A percentile compares a stretch with the other conserved stretches of the same genome.
Evolutionary conservation across 1,140 invertebrate genomes (phyloP).

Genomic region (Adoxophyes honmai): DNA sequence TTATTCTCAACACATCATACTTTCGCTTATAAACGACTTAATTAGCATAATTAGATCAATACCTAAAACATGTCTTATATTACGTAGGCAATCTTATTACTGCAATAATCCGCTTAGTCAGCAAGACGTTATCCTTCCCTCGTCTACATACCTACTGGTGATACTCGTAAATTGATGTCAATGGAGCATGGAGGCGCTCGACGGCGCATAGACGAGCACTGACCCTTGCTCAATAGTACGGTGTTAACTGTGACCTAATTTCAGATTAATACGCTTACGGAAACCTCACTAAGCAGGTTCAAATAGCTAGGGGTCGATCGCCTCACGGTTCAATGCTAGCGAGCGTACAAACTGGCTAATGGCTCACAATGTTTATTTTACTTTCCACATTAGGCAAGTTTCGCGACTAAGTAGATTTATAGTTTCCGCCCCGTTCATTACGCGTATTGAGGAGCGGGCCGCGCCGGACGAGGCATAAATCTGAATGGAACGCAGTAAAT

Average conservation of each 20-base stretch:
- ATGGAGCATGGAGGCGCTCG: slow-evolving; percentile 13
- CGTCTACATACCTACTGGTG: neutral
- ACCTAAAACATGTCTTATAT: no score
- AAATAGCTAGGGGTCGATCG: slow-evolving; percentile 60
- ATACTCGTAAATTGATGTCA: slow-evolving; percentile 27
- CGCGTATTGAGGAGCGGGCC: slow-evolving; percentile 55
- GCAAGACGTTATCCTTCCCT: slow-evolving; percentile 8
- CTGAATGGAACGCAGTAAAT: slow-evolving; percentile 65
- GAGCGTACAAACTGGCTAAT: slow-evolving; percentile 45
- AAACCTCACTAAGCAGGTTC: slow-evolving; percentile 74
- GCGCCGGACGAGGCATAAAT: slow-evolving; percentile 59
- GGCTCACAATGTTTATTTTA: slow-evolving; percentile 54
- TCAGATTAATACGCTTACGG: slow-evolving; percentile 74
- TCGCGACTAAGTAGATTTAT: slow-evolving; percentile 70
- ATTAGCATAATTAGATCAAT: no score
- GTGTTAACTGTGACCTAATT: slow-evolving; percentile 73
- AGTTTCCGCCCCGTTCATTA: slow-evolving; percentile 75
- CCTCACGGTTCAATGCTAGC: slow-evolving; percentile 33
- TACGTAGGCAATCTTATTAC: no score
- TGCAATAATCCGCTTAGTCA: slow-evolving; percentile 1
- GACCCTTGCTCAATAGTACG: slow-evolving; percentile 62
- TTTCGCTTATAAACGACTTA: no score
- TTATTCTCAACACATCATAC: no score
- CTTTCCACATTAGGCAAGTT: slow-evolving; percentile 66
- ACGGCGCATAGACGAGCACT: slow-evolving; percentile 40